Percentiles rank a stretch among this genome's conserved stretches.
These are phyloP conservation scores for Tortrix viridana DNA, from an alignment of 2,888 invertebrate genomes.

Conservation along the genomic window DNA sequence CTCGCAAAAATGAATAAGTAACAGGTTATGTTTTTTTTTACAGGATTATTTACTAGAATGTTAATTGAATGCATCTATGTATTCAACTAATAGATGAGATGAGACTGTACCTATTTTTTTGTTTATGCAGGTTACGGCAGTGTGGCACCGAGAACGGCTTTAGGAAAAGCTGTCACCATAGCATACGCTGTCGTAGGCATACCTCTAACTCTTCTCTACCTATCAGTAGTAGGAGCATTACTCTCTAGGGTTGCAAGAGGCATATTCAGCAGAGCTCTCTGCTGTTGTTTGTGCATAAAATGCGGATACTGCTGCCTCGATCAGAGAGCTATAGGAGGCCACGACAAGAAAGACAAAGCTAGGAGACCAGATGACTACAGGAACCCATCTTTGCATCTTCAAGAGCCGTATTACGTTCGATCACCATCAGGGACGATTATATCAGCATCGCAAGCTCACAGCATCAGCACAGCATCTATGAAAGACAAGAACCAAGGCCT, in stretches of 20 bases:
- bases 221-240: slow-evolving; percentile 94
- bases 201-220: slow-evolving; percentile 93
- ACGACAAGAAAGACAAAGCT: slow-evolving; percentile 90
- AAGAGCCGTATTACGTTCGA: slow-evolving; percentile 89
- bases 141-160: slow-evolving; percentile 94
- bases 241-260: slow-evolving; percentile 92
- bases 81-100: no score
- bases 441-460: slow-evolving; percentile 80
- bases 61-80: no score
- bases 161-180: slow-evolving; percentile 96
- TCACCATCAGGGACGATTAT: slow-evolving; percentile 82
- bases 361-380: slow-evolving; percentile 88
- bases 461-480: slow-evolving; percentile 68
- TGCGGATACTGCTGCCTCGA: slow-evolving; percentile 95
- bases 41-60: no score
- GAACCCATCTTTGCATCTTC: slow-evolving; percentile 85
- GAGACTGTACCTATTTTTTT: neutral
- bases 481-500: slow-evolving; percentile 76
- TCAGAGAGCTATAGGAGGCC: slow-evolving; percentile 91
- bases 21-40: no score
- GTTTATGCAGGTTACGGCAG: slow-evolving; percentile 93
- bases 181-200: slow-evolving; percentile 94
- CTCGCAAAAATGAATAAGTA: no score
- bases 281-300: slow-evolving; percentile 94
- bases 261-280: slow-evolving; percentile 91